Base-by-base conservation (phyloP, 2,888 invertebrate species). In the Yponomeuta sedellus region DNA sequence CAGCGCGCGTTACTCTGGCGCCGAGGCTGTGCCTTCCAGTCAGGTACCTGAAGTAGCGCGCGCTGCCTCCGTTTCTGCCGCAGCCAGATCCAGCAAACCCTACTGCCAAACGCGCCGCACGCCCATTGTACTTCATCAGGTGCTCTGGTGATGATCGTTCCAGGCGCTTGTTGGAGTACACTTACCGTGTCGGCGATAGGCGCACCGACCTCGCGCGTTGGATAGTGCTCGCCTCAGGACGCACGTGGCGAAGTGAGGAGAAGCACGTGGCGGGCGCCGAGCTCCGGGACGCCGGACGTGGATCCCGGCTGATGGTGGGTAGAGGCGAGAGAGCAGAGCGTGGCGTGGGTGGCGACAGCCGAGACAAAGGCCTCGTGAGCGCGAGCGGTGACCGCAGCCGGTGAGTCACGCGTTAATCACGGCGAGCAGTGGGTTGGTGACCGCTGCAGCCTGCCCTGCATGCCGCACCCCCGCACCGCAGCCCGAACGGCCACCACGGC, bases 11-110 rank as follows among this genome's bases (percentile, higher is more conserved):
- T 97, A 96, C 96, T 94, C 95, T 93, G 96, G 95, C 95, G 94
- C 96, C 96, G 92, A 93, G 92, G 95, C 97, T 97, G 89, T 91
- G 93, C 92, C 91, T 88, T 88, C 84, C 83, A 97, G 97, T 97
- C 97, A 97, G 97, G 97, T 97, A 97, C 97, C 97, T 97, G 97
- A 97, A 97, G 97, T 97, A 97, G 97, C 97, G 97, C 97, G 97
- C 97, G 97, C 92, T 92, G 95, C 93, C 93, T 87, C 88, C 86
- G 85, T 88, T 87, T 72, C 69, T 69, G 72, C 67, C 69, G 71
- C 68, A 71, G 34, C 64, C 70, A 67, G 61, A 70, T 65, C 22
- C 68, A 67, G 68, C 67, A 70, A 66, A 68, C 69, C 70, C 66
- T 67, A 67, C 69, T 74, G 77, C 68, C 69, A 68, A 80, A 81